These are phyloP conservation scores for Daptonema setosum DNA, from an alignment of 2,888 invertebrate species.

Conservation along the genomic window DNA sequence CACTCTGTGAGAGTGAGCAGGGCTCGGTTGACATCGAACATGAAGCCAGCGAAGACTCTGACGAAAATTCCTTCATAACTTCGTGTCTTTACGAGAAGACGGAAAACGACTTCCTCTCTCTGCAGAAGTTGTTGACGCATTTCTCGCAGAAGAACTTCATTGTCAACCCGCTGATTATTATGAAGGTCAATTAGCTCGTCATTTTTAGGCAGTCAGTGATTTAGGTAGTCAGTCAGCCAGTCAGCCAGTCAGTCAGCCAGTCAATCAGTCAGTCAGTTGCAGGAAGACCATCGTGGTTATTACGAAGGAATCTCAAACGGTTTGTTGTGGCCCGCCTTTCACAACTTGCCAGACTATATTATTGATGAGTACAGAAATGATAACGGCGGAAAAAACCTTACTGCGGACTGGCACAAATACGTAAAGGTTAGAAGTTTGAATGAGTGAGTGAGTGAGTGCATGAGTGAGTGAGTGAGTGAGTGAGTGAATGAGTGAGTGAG, in stretches of 20 bases:
- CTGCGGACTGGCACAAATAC: slow-evolving; percentile 23
- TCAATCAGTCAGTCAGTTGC: too few relatives aligned
- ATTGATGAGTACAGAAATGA: slow-evolving; percentile 20
- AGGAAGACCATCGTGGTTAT: not conserved
- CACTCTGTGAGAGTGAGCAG: too few relatives aligned
- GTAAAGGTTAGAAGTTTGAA: too few relatives aligned
- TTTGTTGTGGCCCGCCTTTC: slow-evolving; percentile 27
- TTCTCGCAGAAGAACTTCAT: slow-evolving; percentile 7
- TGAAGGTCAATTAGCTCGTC: slow-evolving; percentile 7
- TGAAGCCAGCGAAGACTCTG: not conserved
- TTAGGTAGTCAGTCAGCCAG: too few relatives aligned
- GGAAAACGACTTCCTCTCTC: slow-evolving; percentile 3
- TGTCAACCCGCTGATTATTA: slow-evolving; percentile 7
- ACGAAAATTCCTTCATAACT: not conserved
- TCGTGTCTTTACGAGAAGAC: slow-evolving; percentile 4
- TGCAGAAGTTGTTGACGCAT: slow-evolving; percentile 1
- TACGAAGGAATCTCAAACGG: slow-evolving; percentile 14
- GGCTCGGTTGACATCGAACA: too few relatives aligned
- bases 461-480: too few relatives aligned
- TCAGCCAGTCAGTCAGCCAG: too few relatives aligned
- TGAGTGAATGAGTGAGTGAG: too few relatives aligned
- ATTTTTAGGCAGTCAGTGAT: too few relatives aligned
- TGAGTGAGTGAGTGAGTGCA: too few relatives aligned
- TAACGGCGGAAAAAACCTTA: slow-evolving; percentile 12
- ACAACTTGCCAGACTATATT: slow-evolving; percentile 26